Conservation (phyloP, 1,140 invertebrate species). For the Bombus ignitus region DNA sequence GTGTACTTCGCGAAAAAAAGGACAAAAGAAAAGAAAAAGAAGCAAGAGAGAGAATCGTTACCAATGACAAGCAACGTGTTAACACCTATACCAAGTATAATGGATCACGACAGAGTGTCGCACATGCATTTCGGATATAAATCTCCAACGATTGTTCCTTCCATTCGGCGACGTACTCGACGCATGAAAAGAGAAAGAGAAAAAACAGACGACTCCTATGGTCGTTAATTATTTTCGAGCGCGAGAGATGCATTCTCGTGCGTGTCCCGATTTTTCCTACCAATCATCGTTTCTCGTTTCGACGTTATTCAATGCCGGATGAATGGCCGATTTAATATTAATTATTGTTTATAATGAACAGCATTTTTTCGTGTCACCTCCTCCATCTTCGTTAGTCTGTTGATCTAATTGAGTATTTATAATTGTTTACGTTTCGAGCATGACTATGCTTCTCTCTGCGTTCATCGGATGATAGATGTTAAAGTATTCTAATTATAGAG, state of each 20-base stretch:
- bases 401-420: conserved; percentile 29
- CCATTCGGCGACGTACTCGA: background rate
- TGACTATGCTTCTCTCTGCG: too few relatives aligned
- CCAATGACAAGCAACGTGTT: background rate
- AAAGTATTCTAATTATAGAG: background rate
- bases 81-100: conserved; percentile 19
- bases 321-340: conserved; percentile 38
- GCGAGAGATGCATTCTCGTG: background rate
- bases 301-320: conserved; percentile 5
- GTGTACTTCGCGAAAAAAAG: background rate
- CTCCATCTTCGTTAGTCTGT: background rate
- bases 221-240: conserved; percentile 42
- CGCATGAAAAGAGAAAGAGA: background rate
- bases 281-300: background rate
- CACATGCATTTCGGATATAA: conserved; percentile 12
- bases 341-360: conserved; percentile 28
- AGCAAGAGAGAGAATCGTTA: background rate
- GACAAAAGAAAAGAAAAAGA: background rate
- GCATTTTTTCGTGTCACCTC: background rate
- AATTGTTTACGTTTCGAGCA: background rate
- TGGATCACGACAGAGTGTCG: background rate
- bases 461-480: background rate
- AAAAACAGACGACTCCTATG: background rate
- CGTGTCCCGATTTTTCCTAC: conserved; percentile 22
- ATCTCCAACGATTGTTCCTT: conserved; percentile 28